phyloP scores from a whole-genome alignment of 2,113 vertebrate species.

The Mixornis gularis region DNA sequence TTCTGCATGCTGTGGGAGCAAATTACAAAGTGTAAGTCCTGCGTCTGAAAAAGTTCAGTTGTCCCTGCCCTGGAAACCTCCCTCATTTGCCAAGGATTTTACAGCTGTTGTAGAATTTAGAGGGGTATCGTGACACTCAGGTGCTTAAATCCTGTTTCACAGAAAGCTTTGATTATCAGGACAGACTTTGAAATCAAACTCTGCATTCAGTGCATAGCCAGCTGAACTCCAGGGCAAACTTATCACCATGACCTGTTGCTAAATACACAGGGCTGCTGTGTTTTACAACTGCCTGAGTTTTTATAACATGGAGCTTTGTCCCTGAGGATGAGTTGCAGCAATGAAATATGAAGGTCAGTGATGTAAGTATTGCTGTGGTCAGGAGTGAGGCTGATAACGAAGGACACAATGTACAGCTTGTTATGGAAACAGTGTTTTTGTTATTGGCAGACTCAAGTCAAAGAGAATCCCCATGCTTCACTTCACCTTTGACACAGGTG shows the following conservation, averaged over 20 bases:
- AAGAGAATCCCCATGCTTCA: background rate
- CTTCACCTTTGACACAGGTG: background rate
- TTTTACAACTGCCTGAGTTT: constrained; percentile 22
- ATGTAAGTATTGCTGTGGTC: background rate
- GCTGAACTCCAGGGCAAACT: constrained; percentile 38
- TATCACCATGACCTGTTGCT: constrained; percentile 46
- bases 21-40: background rate
- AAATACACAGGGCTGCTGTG: background rate
- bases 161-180: background rate
- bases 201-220: background rate
- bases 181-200: constrained; percentile 60
- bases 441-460: background rate
- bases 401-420: background rate
- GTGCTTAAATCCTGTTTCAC: background rate
- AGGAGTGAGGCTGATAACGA: background rate
- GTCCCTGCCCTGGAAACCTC: background rate
- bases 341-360: constrained; percentile 1
- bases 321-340: background rate
- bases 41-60: background rate
- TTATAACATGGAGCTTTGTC: constrained; percentile 11
- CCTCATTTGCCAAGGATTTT: background rate
- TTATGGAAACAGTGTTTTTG: background rate
- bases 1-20: background rate
- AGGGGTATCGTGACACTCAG: background rate
- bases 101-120: background rate